These are phyloP conservation scores for Pollimyrus isidori DNA, from an alignment of 2,113 vertebrate genomes.

Conservation along the genomic window DNA sequence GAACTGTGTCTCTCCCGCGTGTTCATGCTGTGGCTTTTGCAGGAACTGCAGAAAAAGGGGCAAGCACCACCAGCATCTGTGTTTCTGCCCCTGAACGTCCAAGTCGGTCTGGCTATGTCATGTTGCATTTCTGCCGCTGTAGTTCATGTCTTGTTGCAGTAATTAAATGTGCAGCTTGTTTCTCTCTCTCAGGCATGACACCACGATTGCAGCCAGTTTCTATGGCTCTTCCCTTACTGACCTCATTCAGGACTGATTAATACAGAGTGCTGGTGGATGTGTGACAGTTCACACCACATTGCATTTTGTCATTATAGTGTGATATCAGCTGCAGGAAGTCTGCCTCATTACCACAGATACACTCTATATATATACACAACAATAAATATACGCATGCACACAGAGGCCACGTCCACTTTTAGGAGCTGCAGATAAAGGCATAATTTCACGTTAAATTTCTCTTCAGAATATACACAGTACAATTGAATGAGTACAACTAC, in stretches of 20 bases:
- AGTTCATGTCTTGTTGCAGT: background rate
- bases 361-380: background rate
- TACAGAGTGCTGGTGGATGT: constrained; percentile 32
- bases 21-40: background rate
- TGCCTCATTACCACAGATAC: background rate
- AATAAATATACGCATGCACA: background rate
- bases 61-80: background rate
- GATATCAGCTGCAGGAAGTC: constrained; percentile 24
- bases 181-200: constrained; percentile 20
- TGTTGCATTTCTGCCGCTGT: background rate
- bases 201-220: constrained; percentile 23
- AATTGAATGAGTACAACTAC: background rate
- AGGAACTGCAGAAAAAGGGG: background rate
- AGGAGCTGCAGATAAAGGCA: background rate
- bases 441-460: background rate
- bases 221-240: constrained; percentile 15
- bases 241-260: constrained; percentile 28
- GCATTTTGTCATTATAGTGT: constrained; percentile 58
- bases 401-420: background rate
- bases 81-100: background rate
- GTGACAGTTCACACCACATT: constrained; percentile 37
- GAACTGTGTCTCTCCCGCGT: background rate
- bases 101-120: background rate
- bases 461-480: background rate
- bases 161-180: background rate